Evolutionary conservation across 2,888 invertebrate genomes (phyloP).

Genomic region (Drosophila prostipennis): DNA sequence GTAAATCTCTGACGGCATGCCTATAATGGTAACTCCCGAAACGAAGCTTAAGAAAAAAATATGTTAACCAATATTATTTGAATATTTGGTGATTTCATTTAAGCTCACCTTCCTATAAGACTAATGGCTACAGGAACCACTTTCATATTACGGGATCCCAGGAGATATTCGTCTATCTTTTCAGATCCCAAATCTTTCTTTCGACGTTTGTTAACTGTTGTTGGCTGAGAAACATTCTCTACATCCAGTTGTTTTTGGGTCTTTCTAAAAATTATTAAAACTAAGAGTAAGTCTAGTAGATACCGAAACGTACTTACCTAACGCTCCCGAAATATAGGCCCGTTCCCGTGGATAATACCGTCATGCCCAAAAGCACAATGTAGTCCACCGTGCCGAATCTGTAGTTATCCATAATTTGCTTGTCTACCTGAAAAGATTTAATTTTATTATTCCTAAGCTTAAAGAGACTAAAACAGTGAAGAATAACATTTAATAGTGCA

Average conservation of each 20-base stretch:
- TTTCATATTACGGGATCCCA: slow-evolving; percentile 90
- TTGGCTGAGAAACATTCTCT: background rate
- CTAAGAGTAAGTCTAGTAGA: background rate
- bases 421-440: background rate
- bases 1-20: slow-evolving; percentile 94
- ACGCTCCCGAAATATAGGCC: slow-evolving; percentile 87
- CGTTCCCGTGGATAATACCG: slow-evolving; percentile 89
- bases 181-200: slow-evolving; percentile 83
- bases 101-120: slow-evolving; percentile 90
- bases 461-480: background rate
- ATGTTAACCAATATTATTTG: slow-evolving; percentile 26
- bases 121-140: slow-evolving; percentile 94
- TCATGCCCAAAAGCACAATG: slow-evolving; percentile 89
- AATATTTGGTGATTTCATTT: background rate
- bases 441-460: background rate
- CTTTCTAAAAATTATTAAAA: slow-evolving; percentile 38
- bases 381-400: slow-evolving; percentile 86
- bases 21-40: slow-evolving; percentile 94
- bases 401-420: slow-evolving; percentile 33
- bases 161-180: slow-evolving; percentile 89
- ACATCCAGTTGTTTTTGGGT: slow-evolving; percentile 34
- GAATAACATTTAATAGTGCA: background rate
- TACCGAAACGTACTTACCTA: slow-evolving; percentile 60
- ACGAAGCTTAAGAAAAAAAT: slow-evolving; percentile 87
- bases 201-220: background rate